These are phyloP conservation scores for Amorpha juglandis DNA, from an alignment of 2,888 invertebrate genomes.

Conservation along the genomic window DNA sequence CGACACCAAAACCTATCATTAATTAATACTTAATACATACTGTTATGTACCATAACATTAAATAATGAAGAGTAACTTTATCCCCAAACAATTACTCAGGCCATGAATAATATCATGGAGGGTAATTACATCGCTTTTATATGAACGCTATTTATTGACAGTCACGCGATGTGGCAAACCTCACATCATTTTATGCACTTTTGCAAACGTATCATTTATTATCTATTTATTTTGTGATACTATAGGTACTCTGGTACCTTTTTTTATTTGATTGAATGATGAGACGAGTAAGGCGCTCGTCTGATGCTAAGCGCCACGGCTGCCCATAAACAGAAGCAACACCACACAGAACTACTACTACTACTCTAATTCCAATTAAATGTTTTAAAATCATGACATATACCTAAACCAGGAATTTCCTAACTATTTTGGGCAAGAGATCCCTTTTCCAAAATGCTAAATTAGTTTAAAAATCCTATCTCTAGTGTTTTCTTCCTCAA, in stretches of 20 bases:
- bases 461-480: no score
- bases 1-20: no score
- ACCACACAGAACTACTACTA: no score
- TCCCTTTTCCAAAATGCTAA: no score
- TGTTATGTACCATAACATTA: not conserved
- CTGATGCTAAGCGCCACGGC: no score
- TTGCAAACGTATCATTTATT: constrained; percentile 25
- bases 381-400: no score
- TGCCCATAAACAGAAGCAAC: no score
- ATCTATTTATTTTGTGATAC: not conserved
- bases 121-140: constrained; percentile 10
- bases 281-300: not conserved
- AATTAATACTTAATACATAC: no score
- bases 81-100: constrained; percentile 15
- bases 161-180: constrained; percentile 21
- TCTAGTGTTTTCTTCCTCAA: no score
- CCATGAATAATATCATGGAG: constrained; percentile 1
- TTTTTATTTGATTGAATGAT: not conserved
- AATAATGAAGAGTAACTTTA: not conserved
- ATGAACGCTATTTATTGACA: not conserved
- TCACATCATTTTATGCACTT: constrained; percentile 15
- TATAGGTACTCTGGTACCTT: not conserved
- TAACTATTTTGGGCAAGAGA: no score
- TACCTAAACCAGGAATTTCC: no score
- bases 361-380: no score